Evolutionary conservation across 2,797 vertebrate species (phyloP), one percentile per base, ranked within the genome.

Genomic region (Halcyon badia): DNA sequence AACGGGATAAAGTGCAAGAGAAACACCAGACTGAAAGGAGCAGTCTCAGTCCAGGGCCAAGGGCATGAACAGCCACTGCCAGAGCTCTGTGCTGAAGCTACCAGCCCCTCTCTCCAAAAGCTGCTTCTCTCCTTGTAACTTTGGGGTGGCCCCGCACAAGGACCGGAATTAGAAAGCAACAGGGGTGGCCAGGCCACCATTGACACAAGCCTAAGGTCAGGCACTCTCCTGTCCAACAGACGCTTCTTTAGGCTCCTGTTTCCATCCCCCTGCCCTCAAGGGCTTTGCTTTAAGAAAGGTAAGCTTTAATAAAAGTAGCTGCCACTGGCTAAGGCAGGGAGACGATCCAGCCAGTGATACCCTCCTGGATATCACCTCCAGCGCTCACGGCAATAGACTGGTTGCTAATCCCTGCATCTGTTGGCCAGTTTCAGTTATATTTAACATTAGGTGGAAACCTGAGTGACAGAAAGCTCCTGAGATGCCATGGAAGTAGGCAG

Each of bases 181-280:
- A 94, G 75, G 94, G 91, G 92, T 79, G 95, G 84, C 75, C 84
- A 96, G 71, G 81, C 31, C n/a, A 60, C 48, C 60, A 26, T 56
- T 31, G 82, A 82, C 0, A 0, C 22, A 54, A 35, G 71, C 46
- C 31, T 0, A 0, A 77, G 11, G 39, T 9, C 44, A 5, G 0
- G 21, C 35, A 52, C 17, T 35, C n/a, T 52, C 26, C 15, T 14
- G 25, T 39, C 58, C 81, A 69, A 39, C 14, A 57, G 62, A 35
- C 25, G 15, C 10, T 22, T 73, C 52, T 68, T 46, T 66, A 62
- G 62, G 28, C 37, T 57, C 17, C 28, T 31, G 31, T 31, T 93
- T 81, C 80, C 37, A 68, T 10, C 3, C n/a, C 30, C 25, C 54
- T 49, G 44, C 30, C 72, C 52, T 78, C 58, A 84, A n/a, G 61